phyloP scores from a whole-genome alignment of 2,113 vertebrate genomes.

The Galbula dea region DNA sequence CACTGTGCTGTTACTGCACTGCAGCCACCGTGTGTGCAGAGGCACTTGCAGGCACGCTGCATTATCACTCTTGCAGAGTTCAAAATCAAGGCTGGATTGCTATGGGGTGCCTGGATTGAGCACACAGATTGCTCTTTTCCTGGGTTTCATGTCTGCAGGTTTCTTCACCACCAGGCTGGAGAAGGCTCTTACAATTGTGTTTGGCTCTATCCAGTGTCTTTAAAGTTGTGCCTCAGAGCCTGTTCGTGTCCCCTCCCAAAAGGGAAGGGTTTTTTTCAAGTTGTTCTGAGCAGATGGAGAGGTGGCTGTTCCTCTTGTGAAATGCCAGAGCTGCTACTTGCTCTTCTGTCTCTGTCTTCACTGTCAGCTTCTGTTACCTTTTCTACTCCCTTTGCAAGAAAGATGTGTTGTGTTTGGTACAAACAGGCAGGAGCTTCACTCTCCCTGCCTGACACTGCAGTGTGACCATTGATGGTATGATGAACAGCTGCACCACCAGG shows the following conservation, averaged over 20 bases:
- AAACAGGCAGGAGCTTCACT: accelerated
- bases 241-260: accelerated
- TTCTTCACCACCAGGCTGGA: background rate
- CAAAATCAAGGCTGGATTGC: background rate
- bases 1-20: background rate
- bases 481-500: background rate
- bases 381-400: background rate
- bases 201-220: background rate
- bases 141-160: background rate
- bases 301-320: background rate
- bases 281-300: background rate
- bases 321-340: background rate
- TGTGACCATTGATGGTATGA: accelerated
- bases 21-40: background rate
- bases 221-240: background rate
- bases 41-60: background rate
- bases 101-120: background rate
- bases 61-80: accelerated
- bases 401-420: background rate
- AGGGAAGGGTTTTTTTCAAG: background rate
- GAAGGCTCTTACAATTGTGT: background rate
- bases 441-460: background rate
- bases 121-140: background rate
- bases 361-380: background rate
- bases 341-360: background rate